A percentile compares a stretch with the other conserved stretches of the same genome.
Conservation (phyloP, 1,140 invertebrate species). For the Drosophila sucinea region DNA sequence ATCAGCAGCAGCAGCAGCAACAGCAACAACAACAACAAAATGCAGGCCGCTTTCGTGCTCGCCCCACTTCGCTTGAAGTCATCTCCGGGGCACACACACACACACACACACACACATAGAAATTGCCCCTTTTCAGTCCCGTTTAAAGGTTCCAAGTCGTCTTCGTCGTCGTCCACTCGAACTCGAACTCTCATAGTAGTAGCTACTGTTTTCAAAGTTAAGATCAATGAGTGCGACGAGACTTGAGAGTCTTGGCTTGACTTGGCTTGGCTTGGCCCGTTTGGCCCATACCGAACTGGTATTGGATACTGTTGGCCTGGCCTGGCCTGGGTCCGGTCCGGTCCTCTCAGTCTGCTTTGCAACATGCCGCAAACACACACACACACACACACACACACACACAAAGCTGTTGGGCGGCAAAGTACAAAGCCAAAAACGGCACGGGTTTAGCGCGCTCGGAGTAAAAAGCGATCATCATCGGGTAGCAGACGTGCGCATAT, state of each 20-base stretch:
- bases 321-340: slow-evolving; percentile 16
- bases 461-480: slow-evolving; percentile 76
- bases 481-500: slow-evolving; percentile 71
- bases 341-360: slow-evolving; percentile 64
- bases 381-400: slow-evolving; percentile 53
- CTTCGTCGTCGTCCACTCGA: slow-evolving; percentile 22
- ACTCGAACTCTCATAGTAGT: slow-evolving; percentile 47
- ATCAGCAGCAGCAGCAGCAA: slow-evolving; percentile 54
- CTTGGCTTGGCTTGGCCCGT: slow-evolving; percentile 32
- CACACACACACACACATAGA: slow-evolving; percentile 2
- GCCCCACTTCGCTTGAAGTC: slow-evolving; percentile 59
- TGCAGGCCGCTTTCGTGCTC: slow-evolving; percentile 70
- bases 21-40: slow-evolving; percentile 62
- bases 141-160: slow-evolving; percentile 3
- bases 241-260: slow-evolving; percentile 53
- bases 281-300: slow-evolving; percentile 29
- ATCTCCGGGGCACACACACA: slow-evolving; percentile 27
- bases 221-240: slow-evolving; percentile 79
- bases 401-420: slow-evolving; percentile 57
- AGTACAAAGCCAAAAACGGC: slow-evolving; percentile 82
- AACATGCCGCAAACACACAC: slow-evolving; percentile 74
- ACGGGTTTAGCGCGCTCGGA: slow-evolving; percentile 83
- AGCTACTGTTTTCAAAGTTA: slow-evolving; percentile 82
- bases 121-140: slow-evolving; percentile 11
- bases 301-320: slow-evolving; percentile 15